Evolutionary conservation across 2,797 vertebrate genomes (phyloP).

Genomic region (Pterois miles): DNA sequence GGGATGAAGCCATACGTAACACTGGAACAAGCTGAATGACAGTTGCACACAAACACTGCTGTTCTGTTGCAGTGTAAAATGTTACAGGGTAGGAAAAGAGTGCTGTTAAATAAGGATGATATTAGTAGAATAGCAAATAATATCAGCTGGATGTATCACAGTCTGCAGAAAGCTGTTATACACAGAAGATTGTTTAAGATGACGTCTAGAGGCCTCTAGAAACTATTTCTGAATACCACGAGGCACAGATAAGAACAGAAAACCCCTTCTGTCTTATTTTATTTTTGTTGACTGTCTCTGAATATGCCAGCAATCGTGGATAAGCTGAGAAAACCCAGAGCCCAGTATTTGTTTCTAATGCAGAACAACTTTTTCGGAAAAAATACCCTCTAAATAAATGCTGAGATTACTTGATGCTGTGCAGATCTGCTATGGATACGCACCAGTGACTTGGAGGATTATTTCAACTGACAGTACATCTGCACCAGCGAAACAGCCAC

Average conservation of each 20-base stretch:
- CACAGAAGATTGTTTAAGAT: conserved; percentile 84
- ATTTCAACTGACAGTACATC: conserved; percentile 71
- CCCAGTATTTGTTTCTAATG: conserved; percentile 3
- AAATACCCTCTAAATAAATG: conserved; percentile 13
- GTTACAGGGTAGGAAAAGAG: not conserved
- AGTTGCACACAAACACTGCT: not conserved
- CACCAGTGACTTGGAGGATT: conserved; percentile 51
- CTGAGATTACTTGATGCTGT: conserved; percentile 21
- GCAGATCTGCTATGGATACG: conserved; percentile 19
- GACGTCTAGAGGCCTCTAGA: conserved; percentile 8
- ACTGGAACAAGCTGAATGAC: not conserved
- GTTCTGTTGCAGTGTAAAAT: not conserved
- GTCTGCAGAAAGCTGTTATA: conserved; percentile 89
- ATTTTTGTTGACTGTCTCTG: conserved; percentile 22
- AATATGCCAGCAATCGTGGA: conserved; percentile 8
- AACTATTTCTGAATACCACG: conserved; percentile 25
- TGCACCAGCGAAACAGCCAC: conserved; percentile 58
- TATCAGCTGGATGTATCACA: conserved; percentile 86
- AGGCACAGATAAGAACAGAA: conserved; percentile 26
- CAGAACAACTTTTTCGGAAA: not conserved
- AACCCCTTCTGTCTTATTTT: conserved; percentile 28
- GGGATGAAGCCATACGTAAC: not conserved
- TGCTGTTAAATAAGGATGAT: not conserved
- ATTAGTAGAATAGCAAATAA: not conserved
- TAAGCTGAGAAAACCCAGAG: not conserved